Evolutionary conservation across 2,113 vertebrate species (phyloP).

Genomic region (Cairina moschata): DNA sequence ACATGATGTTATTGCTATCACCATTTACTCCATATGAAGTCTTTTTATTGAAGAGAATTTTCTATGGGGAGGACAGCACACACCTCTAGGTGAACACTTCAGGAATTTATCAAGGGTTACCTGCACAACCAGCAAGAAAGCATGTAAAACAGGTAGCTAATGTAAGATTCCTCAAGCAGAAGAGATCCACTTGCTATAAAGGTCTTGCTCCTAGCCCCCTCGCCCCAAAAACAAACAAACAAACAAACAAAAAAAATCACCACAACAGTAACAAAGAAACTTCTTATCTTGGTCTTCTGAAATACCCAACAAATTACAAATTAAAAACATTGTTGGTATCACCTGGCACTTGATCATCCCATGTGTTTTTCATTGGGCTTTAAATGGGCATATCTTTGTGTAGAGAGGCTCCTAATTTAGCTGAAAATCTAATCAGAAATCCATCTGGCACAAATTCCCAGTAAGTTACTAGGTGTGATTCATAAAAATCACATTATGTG

Average conservation of each 20-base stretch:
- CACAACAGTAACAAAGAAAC: too few relatives aligned
- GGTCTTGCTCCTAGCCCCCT: background rate
- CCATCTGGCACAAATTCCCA: background rate
- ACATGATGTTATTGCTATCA: background rate
- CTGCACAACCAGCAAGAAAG: background rate
- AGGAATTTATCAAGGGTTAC: background rate
- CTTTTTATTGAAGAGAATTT: background rate
- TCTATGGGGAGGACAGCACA: background rate
- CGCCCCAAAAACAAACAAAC: background rate
- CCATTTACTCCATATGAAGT: background rate
- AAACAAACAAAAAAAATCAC: background rate
- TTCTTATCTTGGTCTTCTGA: background rate
- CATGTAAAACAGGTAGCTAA: background rate
- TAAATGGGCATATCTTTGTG: background rate
- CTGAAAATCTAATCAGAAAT: conserved; percentile 14
- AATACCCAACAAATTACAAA: conserved; percentile 6
- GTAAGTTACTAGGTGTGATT: conserved; percentile 8
- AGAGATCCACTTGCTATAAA: background rate
- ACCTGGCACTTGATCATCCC: background rate
- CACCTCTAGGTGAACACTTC: background rate
- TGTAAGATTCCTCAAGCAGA: background rate
- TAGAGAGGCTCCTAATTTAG: conserved; percentile 6
- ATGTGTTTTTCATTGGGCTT: conserved; percentile 20
- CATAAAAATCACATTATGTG: conserved; percentile 3
- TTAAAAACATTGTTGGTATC: background rate